Evolutionary conservation across 2,888 invertebrate species (phyloP), one percentile per base, ranked within the genome.

Genomic region (Trissolcus japonicus): DNA sequence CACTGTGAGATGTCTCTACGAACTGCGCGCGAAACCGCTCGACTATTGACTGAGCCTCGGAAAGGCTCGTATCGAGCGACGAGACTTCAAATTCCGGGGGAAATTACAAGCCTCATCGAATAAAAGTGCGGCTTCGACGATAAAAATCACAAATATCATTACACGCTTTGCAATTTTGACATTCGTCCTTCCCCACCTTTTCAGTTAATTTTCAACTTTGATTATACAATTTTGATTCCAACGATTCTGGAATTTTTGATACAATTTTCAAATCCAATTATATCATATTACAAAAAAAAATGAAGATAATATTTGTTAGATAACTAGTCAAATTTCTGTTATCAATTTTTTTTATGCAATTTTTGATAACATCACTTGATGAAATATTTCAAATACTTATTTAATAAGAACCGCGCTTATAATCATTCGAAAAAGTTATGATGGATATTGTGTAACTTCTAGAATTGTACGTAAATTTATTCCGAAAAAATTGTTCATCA

Each of bases 1-100:
- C 79, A 86, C 86, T 84, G 83, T 69, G 73, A 67, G 62, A 77
- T 61, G 62, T 79, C 69, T 80, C 59, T 57, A 56, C 69, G 74
- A 63, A 77, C 82, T 83, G 78, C 79, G 81, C 83, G 79, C 78
- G 79, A 75, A 75, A 78, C 74, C 29, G 56, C 75, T 72, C 73
- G 71, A 78, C 76, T 80, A 80, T 80, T 80, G 80, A 80, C 80
- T 74, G 76, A 76, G 56, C 46, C 78, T 73, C 77, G 63, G 67
- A 14, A 68, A 63, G 65, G 66, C 76, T 76, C 50, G 73, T 78
- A 80, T 80, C 76, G 80, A 80, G 76, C 80, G 80, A 73, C 61
- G 57, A 62, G 71, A 74, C 66, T 78, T 78, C 67, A 74, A 75
- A 78, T 78, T 74, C 78, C 62, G 78, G 76, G 79, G 78, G 78